Evolutionary conservation across 2,113 vertebrate species (phyloP).

Genomic region (Carassius auratus): DNA sequence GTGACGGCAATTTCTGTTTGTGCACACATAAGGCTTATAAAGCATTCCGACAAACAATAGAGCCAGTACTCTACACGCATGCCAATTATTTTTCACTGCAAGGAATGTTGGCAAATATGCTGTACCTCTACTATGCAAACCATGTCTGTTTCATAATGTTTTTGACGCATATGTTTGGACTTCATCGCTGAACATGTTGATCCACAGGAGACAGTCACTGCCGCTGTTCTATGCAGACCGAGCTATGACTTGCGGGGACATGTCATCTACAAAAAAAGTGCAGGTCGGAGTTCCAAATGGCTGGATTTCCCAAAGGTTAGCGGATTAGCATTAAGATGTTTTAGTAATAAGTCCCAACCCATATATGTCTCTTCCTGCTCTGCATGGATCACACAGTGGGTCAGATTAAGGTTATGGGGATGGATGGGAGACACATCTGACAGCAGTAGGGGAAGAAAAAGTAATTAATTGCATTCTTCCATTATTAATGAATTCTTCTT

Average conservation of each 20-base stretch:
- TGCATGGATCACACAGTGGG: constrained; percentile 45
- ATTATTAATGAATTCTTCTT: constrained; percentile 76
- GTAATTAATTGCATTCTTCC: constrained; percentile 72
- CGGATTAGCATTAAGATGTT: constrained; percentile 61
- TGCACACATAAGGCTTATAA: background rate
- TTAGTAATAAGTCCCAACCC: constrained; percentile 69
- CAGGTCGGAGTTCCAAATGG: constrained; percentile 51
- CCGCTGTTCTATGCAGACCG: background rate
- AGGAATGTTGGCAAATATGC: background rate
- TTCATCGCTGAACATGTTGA: constrained; percentile 16
- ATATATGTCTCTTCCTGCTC: constrained; percentile 68
- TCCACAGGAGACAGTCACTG: constrained; percentile 22
- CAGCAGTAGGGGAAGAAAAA: constrained; percentile 64
- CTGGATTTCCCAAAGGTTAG: constrained; percentile 68
- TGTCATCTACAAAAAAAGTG: constrained; percentile 62
- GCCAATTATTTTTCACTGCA: constrained; percentile 11
- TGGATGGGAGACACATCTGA: constrained; percentile 68
- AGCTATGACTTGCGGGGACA: constrained; percentile 35
- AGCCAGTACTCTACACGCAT: background rate
- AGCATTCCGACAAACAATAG: background rate
- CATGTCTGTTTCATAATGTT: constrained; percentile 28
- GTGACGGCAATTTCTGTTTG: background rate
- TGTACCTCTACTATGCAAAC: constrained; percentile 29
- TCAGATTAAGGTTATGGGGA: constrained; percentile 46
- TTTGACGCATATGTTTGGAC: constrained; percentile 40